Evolutionary conservation across 2,797 vertebrate species (phyloP).

Genomic region (Argentina silus): DNA sequence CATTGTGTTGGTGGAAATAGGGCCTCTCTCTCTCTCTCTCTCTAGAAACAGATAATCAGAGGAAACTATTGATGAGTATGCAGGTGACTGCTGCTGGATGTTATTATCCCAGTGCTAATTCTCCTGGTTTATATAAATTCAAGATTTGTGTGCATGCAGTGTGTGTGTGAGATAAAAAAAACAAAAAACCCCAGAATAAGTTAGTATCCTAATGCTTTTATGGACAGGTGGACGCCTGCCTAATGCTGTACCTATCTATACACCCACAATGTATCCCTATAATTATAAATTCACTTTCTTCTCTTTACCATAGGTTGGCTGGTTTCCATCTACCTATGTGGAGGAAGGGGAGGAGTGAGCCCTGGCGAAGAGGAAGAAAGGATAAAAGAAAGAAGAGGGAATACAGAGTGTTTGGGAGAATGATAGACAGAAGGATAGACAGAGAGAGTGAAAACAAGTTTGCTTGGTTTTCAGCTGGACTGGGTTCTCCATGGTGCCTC

Average conservation of each 20-base stretch:
- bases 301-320: constrained; percentile 85
- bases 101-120: not conserved
- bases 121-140: too few relatives aligned
- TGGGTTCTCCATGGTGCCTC: not conserved
- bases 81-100: not conserved
- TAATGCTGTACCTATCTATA: not conserved
- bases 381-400: constrained; percentile 13
- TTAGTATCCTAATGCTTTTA: too few relatives aligned
- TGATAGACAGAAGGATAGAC: constrained; percentile 10
- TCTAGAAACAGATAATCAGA: constrained; percentile 20
- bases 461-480: constrained; percentile 6
- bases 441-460: not conserved
- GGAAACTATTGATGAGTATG: too few relatives aligned
- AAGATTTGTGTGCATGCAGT: too few relatives aligned
- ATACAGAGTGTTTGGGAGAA: constrained; percentile 17
- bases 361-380: not conserved
- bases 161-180: too few relatives aligned
- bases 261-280: not conserved
- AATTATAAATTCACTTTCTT: constrained; percentile 1
- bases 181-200: too few relatives aligned
- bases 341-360: constrained; percentile 90
- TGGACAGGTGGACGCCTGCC: too few relatives aligned
- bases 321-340: constrained; percentile 98
- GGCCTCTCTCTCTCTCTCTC: constrained; percentile 14
- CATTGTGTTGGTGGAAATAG: constrained; percentile 4